Conservation (phyloP, 2,113 vertebrate genomes). For the Anguilla japonica region DNA sequence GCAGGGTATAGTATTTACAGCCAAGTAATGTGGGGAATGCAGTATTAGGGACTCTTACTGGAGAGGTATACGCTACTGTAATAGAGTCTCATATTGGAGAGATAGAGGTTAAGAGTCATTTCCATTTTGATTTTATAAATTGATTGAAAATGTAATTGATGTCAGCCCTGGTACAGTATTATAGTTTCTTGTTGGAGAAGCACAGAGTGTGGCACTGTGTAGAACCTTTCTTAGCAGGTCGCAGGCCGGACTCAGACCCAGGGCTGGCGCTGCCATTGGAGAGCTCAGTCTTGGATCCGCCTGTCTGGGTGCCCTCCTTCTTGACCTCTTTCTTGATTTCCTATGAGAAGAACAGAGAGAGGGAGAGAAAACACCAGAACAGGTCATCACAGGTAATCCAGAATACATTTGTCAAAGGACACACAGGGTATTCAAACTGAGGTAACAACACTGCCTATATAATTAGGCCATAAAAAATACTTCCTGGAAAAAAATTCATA, state of each 20-base stretch:
- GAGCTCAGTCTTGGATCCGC: conserved; percentile 78
- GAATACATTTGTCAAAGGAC: background rate
- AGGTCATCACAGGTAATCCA: background rate
- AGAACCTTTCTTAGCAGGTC: conserved; percentile 86
- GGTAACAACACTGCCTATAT: too few species aligned
- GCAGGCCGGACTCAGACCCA: conserved; percentile 80
- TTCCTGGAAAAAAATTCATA: background rate
- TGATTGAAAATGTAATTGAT: background rate
- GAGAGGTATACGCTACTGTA: too few species aligned
- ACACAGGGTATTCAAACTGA: background rate
- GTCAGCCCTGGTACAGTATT: background rate
- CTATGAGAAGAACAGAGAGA: conserved; percentile 56
- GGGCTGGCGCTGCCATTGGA: conserved; percentile 85
- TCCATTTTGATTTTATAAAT: too few species aligned
- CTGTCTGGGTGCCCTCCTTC: conserved; percentile 68
- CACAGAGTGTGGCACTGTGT: background rate
- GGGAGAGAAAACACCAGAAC: background rate
- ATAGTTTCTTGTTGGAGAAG: background rate
- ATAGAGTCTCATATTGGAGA: too few species aligned
- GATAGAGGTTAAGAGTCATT: too few species aligned
- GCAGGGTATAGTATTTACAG: too few species aligned
- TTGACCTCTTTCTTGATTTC: conserved; percentile 93
- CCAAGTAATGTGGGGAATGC: too few species aligned
- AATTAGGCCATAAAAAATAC: background rate
- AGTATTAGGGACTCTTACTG: too few species aligned